These are phyloP conservation scores for Dicerorhinus sumatrensis DNA, from an alignment of 2,113 vertebrate species.

Conservation along the genomic window DNA sequence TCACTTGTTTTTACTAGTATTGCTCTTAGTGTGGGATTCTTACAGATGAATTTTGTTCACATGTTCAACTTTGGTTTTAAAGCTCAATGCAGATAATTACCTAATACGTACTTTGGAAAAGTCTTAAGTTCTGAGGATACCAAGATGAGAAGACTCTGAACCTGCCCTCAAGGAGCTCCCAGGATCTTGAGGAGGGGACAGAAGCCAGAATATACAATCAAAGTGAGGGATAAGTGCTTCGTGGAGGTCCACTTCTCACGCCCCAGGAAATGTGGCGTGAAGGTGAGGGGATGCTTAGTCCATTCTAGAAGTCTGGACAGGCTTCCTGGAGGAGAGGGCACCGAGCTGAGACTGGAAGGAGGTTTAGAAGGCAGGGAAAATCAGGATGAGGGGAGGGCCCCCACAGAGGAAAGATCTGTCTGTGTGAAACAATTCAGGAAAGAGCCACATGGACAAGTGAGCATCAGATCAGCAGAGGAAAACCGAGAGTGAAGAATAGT, in stretches of 20 bases:
- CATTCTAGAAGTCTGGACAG: background rate
- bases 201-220: background rate
- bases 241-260: background rate
- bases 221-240: background rate
- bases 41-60: background rate
- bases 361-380: background rate
- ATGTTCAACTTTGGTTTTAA: background rate
- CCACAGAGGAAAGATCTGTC: background rate
- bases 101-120: background rate
- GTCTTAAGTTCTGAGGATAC: too few relatives aligned
- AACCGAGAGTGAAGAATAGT: background rate
- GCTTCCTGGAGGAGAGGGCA: background rate
- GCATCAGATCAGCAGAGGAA: background rate
- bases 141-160: background rate
- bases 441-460: background rate
- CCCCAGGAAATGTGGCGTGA: too few relatives aligned
- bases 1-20: background rate
- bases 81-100: background rate
- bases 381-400: background rate
- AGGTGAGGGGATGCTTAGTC: background rate
- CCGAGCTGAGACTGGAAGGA: background rate
- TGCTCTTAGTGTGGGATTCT: background rate
- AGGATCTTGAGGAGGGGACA: background rate
- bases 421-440: background rate
- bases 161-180: background rate